phyloP scores from a whole-genome alignment of 1,140 invertebrate genomes.

The Pseudomyrmex pallidus region DNA sequence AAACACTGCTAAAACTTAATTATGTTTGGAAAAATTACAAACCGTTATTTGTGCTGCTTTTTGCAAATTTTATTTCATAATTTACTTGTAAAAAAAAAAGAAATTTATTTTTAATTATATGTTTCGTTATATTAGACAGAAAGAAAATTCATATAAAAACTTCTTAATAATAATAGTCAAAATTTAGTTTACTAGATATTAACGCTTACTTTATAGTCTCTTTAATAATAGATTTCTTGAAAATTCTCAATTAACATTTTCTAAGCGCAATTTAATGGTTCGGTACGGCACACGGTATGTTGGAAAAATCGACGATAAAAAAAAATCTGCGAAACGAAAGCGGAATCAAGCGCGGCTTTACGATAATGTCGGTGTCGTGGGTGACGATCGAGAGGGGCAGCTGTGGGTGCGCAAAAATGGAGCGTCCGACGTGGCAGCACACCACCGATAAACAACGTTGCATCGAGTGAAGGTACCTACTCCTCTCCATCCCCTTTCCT shows the following conservation, averaged over 20 bases:
- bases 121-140: not conserved
- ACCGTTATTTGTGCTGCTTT: not conserved
- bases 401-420: slow-evolving; percentile 72
- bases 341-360: slow-evolving; percentile 66
- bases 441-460: slow-evolving; percentile 80
- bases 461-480: slow-evolving; percentile 70
- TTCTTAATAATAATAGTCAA: too few species aligned
- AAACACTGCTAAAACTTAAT: slow-evolving; percentile 5
- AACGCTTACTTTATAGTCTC: too few species aligned
- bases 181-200: not conserved
- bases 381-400: slow-evolving; percentile 60
- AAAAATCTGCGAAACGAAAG: slow-evolving; percentile 45
- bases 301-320: slow-evolving; percentile 54
- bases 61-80: not conserved
- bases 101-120: not conserved
- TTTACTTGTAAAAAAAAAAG: not conserved
- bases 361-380: slow-evolving; percentile 65
- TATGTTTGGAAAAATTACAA: not conserved
- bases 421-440: slow-evolving; percentile 70
- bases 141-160: not conserved
- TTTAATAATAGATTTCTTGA: not conserved
- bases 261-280: slow-evolving; percentile 5
- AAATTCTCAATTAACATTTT: not conserved
- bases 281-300: not conserved
- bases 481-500: slow-evolving; percentile 55